Base-by-base conservation (phyloP, 2,888 invertebrate species). In the Drosophila paucipuncta region DNA sequence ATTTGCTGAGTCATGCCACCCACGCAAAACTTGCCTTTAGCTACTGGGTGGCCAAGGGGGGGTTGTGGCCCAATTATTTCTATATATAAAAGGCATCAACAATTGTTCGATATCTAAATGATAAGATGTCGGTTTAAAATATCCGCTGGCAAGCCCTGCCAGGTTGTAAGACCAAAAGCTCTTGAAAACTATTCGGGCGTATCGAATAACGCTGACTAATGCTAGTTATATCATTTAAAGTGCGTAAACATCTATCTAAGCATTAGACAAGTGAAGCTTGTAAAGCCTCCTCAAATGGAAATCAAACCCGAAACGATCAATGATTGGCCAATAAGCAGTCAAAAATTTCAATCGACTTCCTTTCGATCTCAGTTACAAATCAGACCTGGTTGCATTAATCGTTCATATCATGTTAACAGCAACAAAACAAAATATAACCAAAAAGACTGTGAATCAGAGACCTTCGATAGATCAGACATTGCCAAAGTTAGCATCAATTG, bases 391-490 rank as follows among this genome's bases (percentile, higher is more conserved):
- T 1, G 58, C 1, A 9, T 11, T 30, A 4, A 47, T 11, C 25
- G 10, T 6, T 35, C 9, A 35, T 6, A 49, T 60, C n/a, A 49
- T 16, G 49, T 50, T 18, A 60, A 18, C n/a, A 1, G 6, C 5
- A 35, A 13, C 13, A 43, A 25, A n/a, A 47, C 41, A 33, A 10
- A 13, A 35, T 35, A 13, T 13, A 47, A 16, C 6, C 30, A n/a
- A 43, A 59, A 22, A 31, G 2, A 16, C 28, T 37, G 37, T 68
- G 76, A 76, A 58, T 77, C 78, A 71, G 61, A 62, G 65, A 76
- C 61, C 62, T 65, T 31, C 37, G 43, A 33, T 54, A 49, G 25
- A 49, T 54, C 16, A 35, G 25, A 11, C 13, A 35, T 30, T 61
- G 11, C 47, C 28, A 39, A 33, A 54, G 39, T 33, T 22, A 25